Conservation (phyloP, 2,797 vertebrate species). For the Columba guinea region DNA sequence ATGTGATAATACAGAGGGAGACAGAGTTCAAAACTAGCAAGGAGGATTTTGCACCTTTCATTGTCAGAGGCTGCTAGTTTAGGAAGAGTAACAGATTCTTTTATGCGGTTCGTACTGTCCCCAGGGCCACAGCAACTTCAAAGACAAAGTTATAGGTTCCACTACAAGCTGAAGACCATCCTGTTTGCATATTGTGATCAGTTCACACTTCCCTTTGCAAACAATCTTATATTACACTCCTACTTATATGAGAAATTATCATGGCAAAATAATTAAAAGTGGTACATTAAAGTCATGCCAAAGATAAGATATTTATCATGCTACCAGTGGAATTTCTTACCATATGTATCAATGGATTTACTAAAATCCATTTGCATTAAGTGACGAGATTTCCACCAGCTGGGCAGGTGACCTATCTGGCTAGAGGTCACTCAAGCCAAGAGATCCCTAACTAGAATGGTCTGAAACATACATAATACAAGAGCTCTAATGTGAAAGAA, state of each 20-base stretch:
- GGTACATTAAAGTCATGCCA: constrained; percentile 38
- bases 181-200: not conserved
- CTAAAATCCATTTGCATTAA: not conserved
- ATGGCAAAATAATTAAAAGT: constrained; percentile 50
- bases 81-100: not conserved
- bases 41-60: not conserved
- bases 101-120: not conserved
- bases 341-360: constrained; percentile 11
- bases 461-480: not conserved
- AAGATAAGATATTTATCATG: constrained; percentile 50
- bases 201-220: constrained; percentile 31
- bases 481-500: not conserved
- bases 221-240: not conserved
- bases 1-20: not conserved
- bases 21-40: not conserved
- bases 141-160: not conserved
- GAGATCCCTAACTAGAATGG: not conserved
- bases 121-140: not conserved
- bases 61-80: not conserved
- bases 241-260: not conserved
- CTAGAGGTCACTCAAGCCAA: not conserved
- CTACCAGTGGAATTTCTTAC: constrained; percentile 33
- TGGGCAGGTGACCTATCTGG: not conserved
- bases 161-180: not conserved
- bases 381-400: not conserved